Percentiles rank a stretch among this genome's conserved stretches.
Conservation (phyloP, 1,140 invertebrate species). For the Neodiprion fabricii region DNA sequence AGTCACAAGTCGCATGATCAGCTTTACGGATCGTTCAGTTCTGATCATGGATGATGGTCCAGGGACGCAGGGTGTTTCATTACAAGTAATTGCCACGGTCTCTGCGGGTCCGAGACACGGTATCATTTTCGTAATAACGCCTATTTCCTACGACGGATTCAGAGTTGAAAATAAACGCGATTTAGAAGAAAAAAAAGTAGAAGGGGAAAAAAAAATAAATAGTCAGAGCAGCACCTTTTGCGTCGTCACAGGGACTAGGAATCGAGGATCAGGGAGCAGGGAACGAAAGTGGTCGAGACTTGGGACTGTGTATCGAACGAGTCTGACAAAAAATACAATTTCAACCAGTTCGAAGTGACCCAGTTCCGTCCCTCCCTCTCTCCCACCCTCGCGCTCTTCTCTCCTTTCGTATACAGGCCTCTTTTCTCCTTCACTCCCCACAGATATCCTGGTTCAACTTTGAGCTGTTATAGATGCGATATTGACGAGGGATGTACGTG, state of each 20-base stretch:
- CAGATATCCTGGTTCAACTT: neutral
- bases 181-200: conserved; percentile 6
- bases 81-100: conserved; percentile 58
- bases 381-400: conserved; percentile 11
- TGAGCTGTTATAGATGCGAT: no score
- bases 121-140: conserved; percentile 62
- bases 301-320: conserved; percentile 9
- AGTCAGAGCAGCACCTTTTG: no score
- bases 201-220: neutral
- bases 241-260: no score
- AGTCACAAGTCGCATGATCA: no score
- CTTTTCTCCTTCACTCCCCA: neutral
- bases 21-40: no score
- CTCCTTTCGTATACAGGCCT: neutral
- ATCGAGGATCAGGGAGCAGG: neutral
- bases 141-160: conserved; percentile 32
- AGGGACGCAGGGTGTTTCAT: conserved; percentile 54
- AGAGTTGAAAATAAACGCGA: conserved; percentile 17
- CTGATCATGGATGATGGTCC: neutral
- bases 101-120: conserved; percentile 56
- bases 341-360: conserved; percentile 46
- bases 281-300: neutral
- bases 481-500: no score
- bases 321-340: conserved; percentile 36
- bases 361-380: conserved; percentile 32